These are phyloP conservation scores for Myotis vivesi DNA, from an alignment of 2,797 vertebrate species.

Conservation along the genomic window DNA sequence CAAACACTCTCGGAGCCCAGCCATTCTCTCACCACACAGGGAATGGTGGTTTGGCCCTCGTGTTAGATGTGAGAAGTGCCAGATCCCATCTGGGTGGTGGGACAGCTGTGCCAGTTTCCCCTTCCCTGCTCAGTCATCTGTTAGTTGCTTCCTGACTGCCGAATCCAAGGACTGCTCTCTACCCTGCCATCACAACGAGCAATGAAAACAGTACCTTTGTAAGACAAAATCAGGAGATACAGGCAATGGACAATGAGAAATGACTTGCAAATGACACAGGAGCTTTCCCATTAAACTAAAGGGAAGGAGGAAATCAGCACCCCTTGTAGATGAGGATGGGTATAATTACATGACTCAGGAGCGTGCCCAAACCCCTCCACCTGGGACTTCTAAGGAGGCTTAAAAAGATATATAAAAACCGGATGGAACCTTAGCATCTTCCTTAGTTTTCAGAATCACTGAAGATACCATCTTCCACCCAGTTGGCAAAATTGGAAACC, in stretches of 20 bases:
- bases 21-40: neutral
- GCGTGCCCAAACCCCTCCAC: constrained; percentile 57
- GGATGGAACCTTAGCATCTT: neutral
- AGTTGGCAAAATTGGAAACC: neutral
- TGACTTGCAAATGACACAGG: constrained; percentile 45
- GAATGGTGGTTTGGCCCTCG: neutral
- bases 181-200: neutral
- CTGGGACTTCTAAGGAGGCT: constrained; percentile 55
- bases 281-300: constrained; percentile 42
- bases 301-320: constrained; percentile 53
- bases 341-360: constrained; percentile 65
- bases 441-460: neutral
- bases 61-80: neutral
- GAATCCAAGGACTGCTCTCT: constrained; percentile 32
- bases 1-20: neutral
- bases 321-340: constrained; percentile 35
- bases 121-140: neutral
- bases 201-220: constrained; percentile 38
- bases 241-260: constrained; percentile 30
- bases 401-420: constrained; percentile 4
- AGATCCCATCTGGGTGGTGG: neutral
- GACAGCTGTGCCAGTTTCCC: neutral
- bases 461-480: neutral
- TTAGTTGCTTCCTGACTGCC: constrained; percentile 32
- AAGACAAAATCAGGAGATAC: constrained; percentile 48